These are phyloP conservation scores for Carapus acus DNA, from an alignment of 2,797 vertebrate genomes.

Conservation along the genomic window DNA sequence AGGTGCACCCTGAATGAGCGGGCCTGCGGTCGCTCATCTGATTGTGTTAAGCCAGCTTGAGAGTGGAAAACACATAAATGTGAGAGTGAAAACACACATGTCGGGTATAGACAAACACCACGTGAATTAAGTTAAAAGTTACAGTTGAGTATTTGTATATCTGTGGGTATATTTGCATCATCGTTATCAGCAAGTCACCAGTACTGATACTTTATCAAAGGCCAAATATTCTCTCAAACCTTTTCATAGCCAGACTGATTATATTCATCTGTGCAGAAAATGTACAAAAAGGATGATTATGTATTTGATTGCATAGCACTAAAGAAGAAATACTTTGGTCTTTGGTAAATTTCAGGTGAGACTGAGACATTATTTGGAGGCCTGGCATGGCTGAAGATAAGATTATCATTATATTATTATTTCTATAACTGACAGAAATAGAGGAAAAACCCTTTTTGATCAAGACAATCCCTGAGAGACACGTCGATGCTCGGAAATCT, in stretches of 20 bases:
- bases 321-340: conserved; percentile 36
- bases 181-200: too few species aligned
- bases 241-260: too few species aligned
- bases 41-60: conserved; percentile 5
- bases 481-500: conserved; percentile 12
- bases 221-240: too few species aligned
- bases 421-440: conserved; percentile 14
- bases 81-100: conserved; percentile 18
- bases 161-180: too few species aligned
- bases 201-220: too few species aligned
- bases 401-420: too few species aligned
- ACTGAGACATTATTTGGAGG: conserved; percentile 2
- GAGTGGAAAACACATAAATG: conserved; percentile 12
- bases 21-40: neutral
- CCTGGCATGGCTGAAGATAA: conserved; percentile 9
- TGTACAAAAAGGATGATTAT: too few species aligned
- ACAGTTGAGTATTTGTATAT: conserved; percentile 11
- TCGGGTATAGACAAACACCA: too few species aligned
- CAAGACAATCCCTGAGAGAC: conserved; percentile 35
- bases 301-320: conserved; percentile 22
- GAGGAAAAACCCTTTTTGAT: conserved; percentile 9
- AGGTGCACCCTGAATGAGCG: conserved; percentile 24
- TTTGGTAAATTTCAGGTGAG: conserved; percentile 9
- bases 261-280: too few species aligned
- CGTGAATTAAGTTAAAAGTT: conserved; percentile 7